These are phyloP conservation scores for Drosophila asahinai DNA, from an alignment of 1,140 invertebrate species.

Conservation along the genomic window DNA sequence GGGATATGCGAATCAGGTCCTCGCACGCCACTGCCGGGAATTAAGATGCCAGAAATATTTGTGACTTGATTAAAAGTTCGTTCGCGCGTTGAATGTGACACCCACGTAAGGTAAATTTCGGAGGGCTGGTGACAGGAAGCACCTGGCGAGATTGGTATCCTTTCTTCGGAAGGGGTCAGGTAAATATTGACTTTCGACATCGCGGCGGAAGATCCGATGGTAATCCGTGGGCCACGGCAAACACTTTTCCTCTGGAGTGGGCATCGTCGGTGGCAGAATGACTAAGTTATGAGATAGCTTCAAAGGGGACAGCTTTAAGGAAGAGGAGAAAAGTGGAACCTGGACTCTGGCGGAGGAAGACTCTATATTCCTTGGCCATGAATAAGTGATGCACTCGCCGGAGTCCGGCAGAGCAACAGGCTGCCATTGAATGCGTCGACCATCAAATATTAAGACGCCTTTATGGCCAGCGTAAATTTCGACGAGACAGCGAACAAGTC, in stretches of 20 bases:
- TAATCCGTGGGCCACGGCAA: slow-evolving; percentile 56
- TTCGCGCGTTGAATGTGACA: slow-evolving; percentile 25
- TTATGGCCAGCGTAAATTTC: slow-evolving; percentile 48
- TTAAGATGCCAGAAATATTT: slow-evolving; percentile 45
- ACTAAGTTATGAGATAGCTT: slow-evolving; percentile 67
- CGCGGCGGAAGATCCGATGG: slow-evolving; percentile 17
- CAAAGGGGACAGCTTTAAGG: slow-evolving; percentile 27
- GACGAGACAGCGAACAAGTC: slow-evolving; percentile 23
- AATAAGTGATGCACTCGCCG: slow-evolving; percentile 54
- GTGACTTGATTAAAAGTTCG: slow-evolving; percentile 53
- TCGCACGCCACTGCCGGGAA: slow-evolving; percentile 27
- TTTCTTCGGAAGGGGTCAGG: slow-evolving; percentile 8
- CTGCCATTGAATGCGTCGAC: slow-evolving; percentile 37
- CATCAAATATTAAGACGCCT: slow-evolving; percentile 68
- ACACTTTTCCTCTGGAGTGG: slow-evolving; percentile 32
- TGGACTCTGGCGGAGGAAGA: background rate
- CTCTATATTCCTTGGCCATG: slow-evolving; percentile 23
- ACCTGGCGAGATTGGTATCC: slow-evolving; percentile 32
- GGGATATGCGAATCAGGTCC: slow-evolving; percentile 52
- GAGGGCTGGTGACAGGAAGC: slow-evolving; percentile 11
- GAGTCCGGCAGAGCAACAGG: slow-evolving; percentile 47
- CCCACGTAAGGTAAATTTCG: background rate
- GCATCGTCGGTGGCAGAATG: slow-evolving; percentile 32
- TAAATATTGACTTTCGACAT: slow-evolving; percentile 65
- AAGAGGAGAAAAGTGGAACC: background rate